phyloP scores from a whole-genome alignment of 1,140 invertebrate genomes.

The Drosophila mayri region DNA sequence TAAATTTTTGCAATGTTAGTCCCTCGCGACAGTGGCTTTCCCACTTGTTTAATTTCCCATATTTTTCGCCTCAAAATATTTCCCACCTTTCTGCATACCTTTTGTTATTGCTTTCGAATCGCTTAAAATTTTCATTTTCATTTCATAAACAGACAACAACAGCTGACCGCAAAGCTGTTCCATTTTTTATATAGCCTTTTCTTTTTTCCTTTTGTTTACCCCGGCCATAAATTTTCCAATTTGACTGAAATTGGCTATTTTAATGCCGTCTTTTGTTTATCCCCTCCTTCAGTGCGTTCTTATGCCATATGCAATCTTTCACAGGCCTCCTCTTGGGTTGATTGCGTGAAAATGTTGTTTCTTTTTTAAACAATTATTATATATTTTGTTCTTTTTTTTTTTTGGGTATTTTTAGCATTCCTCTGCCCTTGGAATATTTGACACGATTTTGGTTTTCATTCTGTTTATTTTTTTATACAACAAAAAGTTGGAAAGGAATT shows the following conservation, averaged over 20 bases:
- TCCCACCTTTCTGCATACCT: constrained; percentile 3
- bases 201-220: constrained; percentile 36
- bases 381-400: constrained; percentile 3
- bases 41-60: neutral
- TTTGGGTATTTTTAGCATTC: constrained; percentile 60
- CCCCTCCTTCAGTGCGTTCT: neutral
- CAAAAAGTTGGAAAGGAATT: neutral
- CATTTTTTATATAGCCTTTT: constrained; percentile 20
- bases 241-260: constrained; percentile 50
- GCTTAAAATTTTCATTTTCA: constrained; percentile 6
- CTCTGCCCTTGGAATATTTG: constrained; percentile 76
- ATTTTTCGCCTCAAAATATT: neutral
- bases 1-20: no score
- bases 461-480: constrained; percentile 29
- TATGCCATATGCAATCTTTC: constrained; percentile 68
- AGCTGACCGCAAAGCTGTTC: constrained; percentile 30
- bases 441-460: constrained; percentile 52
- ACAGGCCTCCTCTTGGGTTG: constrained; percentile 17
- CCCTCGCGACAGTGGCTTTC: neutral
- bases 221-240: constrained; percentile 62
- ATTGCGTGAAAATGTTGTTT: constrained; percentile 56
- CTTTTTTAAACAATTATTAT: constrained; percentile 32
- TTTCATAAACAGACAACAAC: constrained; percentile 36
- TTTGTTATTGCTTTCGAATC: neutral
- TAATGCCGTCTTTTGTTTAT: constrained; percentile 23